These are phyloP conservation scores for Eristalis intricaria DNA, from an alignment of 2,888 invertebrate genomes.

Conservation along the genomic window DNA sequence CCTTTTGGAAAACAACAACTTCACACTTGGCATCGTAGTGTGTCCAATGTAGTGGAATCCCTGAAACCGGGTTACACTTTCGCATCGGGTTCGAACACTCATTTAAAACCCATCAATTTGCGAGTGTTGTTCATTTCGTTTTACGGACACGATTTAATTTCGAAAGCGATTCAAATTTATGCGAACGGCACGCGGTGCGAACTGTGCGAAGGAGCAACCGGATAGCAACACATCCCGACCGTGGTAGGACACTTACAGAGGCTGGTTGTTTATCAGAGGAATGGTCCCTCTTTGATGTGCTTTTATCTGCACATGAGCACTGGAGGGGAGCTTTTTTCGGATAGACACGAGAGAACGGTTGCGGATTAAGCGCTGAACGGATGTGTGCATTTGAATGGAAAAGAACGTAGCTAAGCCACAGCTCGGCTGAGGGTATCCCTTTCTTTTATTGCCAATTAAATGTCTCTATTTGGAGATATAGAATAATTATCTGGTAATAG, in stretches of 20 bases:
- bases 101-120: neutral
- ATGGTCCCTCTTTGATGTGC: constrained; percentile 23
- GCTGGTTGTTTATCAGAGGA: constrained; percentile 55
- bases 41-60: neutral
- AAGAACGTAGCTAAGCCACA: constrained; percentile 53
- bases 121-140: neutral
- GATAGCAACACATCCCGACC: constrained; percentile 64
- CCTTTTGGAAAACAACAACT: constrained; percentile 41
- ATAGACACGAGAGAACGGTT: constrained; percentile 1
- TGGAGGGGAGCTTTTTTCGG: constrained; percentile 44
- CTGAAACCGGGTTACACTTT: neutral
- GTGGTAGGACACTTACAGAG: constrained; percentile 27
- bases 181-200: neutral
- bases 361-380: neutral
- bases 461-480: constrained; percentile 60
- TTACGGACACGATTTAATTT: constrained; percentile 3
- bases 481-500: constrained; percentile 70
- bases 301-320: constrained; percentile 68
- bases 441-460: constrained; percentile 63
- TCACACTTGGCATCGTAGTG: constrained; percentile 4
- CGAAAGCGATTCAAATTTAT: constrained; percentile 17
- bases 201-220: constrained; percentile 18
- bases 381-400: constrained; percentile 59
- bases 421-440: constrained; percentile 41
- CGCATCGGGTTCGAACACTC: neutral